Conservation (phyloP, 2,113 vertebrate species). For the Alexandromys fortis region DNA sequence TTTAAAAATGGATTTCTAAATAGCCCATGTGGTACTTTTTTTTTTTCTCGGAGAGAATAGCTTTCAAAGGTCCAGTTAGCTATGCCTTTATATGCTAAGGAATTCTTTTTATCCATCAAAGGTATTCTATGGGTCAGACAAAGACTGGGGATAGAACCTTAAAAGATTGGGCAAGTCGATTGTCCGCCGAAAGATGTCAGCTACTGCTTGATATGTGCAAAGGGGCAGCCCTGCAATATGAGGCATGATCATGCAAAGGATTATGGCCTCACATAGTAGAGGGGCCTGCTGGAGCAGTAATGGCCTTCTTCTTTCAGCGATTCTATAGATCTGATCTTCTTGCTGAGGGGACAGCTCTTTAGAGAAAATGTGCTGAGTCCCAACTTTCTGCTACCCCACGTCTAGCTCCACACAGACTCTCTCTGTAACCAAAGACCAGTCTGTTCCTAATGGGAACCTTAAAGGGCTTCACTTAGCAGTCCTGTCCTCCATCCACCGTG, state of each 20-base stretch:
- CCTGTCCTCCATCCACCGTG: background rate
- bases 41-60: background rate
- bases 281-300: background rate
- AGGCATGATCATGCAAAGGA: background rate
- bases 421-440: background rate
- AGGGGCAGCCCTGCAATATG: background rate
- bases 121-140: constrained; percentile 1
- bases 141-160: background rate
- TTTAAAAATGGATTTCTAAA: constrained; percentile 67
- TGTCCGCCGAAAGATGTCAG: background rate
- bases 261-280: background rate
- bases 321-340: background rate
- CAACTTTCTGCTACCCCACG: background rate
- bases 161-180: background rate
- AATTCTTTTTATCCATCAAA: constrained; percentile 31
- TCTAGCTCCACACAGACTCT: background rate
- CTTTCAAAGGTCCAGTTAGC: constrained; percentile 54
- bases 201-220: background rate
- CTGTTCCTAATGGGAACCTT: background rate
- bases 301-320: background rate
- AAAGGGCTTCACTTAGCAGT: background rate
- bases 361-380: background rate
- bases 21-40: constrained; percentile 17
- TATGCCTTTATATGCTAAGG: constrained; percentile 47
- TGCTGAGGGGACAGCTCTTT: background rate